Percentiles rank a stretch among this genome's conserved stretches.
Evolutionary conservation across 2,888 invertebrate genomes (phyloP).

Genomic region (Noctua fimbriata): DNA sequence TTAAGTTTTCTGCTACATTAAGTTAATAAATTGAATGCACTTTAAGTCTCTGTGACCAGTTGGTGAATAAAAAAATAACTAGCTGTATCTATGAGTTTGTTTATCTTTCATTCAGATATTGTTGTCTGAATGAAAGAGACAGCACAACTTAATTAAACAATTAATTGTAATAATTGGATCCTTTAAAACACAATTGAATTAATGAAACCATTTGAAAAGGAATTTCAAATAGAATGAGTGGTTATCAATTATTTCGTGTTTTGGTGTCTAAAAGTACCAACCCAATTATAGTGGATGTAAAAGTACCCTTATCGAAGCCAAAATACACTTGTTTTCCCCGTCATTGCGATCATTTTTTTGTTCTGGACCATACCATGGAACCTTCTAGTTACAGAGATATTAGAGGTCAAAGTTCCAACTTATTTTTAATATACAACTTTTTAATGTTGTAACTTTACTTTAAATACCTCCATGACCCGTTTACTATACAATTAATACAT

Average conservation of each 20-base stretch:
- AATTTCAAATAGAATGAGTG: not conserved
- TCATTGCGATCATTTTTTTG: not conserved
- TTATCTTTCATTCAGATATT: slow-evolving; percentile 13
- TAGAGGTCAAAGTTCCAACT: too few species aligned
- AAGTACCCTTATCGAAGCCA: not conserved
- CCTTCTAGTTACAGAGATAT: not conserved
- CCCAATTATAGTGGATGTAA: not conserved
- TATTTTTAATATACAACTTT: not conserved
- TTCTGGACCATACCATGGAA: not conserved
- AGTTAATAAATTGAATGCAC: not conserved
- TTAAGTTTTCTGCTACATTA: not conserved
- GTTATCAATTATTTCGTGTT: not conserved
- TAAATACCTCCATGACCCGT: not conserved
- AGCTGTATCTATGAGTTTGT: not conserved
- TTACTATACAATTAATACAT: not conserved
- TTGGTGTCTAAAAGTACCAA: not conserved
- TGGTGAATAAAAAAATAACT: not conserved
- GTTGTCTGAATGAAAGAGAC: too few species aligned
- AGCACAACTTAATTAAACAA: slow-evolving; percentile 6
- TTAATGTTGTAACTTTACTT: not conserved
- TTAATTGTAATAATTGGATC: not conserved
- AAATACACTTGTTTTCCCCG: not conserved
- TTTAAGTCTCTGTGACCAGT: not conserved
- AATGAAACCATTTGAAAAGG: slow-evolving; percentile 19
- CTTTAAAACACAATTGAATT: not conserved